phyloP scores from a whole-genome alignment of 2,888 invertebrate species.

The Cistogaster globosa region DNA sequence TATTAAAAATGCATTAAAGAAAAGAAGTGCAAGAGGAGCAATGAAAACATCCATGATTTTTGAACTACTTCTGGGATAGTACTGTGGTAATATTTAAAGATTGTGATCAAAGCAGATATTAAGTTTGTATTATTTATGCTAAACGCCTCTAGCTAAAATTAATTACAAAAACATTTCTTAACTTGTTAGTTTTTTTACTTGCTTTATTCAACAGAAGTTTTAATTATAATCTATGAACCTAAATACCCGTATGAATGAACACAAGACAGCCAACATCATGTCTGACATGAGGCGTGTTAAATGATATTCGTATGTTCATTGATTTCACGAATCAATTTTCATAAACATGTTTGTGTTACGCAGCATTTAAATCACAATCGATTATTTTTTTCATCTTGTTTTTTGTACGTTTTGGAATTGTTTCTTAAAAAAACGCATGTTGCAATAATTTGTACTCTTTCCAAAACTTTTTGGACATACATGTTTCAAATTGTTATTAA shows the following conservation, averaged over 20 bases:
- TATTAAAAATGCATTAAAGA: too few relatives aligned
- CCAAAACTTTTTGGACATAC: background rate
- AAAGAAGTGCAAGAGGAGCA: too few relatives aligned
- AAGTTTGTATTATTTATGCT: slow-evolving; percentile 17
- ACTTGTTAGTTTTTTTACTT: slow-evolving; percentile 4
- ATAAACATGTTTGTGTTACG: slow-evolving; percentile 41
- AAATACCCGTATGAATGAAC: background rate
- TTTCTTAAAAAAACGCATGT: background rate
- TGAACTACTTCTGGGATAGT: too few relatives aligned
- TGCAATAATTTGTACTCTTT: slow-evolving; percentile 2
- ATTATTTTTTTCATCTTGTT: slow-evolving; percentile 20
- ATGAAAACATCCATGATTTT: too few relatives aligned
- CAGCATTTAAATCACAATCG: slow-evolving; percentile 41
- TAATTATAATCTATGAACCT: slow-evolving; percentile 50
- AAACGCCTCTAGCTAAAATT: slow-evolving; percentile 47
- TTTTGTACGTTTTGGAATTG: background rate
- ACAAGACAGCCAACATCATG: background rate
- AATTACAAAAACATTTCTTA: slow-evolving; percentile 9
- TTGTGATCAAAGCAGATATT: slow-evolving; percentile 19
- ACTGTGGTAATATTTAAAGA: background rate
- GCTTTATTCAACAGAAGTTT: background rate
- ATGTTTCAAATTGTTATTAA: slow-evolving; percentile 9
- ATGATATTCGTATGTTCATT: slow-evolving; percentile 21
- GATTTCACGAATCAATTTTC: slow-evolving; percentile 14
- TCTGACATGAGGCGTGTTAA: background rate